These are phyloP conservation scores for Drymonia ruficornis DNA, from an alignment of 2,888 invertebrate species.

Conservation along the genomic window DNA sequence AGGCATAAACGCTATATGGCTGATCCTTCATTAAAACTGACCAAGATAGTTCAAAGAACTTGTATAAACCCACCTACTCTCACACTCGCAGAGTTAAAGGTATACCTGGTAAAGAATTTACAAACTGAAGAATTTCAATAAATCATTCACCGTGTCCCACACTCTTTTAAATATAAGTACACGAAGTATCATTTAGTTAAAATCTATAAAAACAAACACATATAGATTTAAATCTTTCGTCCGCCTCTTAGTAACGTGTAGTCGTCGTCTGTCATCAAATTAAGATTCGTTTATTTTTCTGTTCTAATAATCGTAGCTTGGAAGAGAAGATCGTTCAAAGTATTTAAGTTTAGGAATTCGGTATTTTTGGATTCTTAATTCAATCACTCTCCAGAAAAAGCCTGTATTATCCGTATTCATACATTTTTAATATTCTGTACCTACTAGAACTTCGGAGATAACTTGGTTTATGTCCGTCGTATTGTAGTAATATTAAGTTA, in stretches of 20 bases:
- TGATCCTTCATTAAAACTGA: neutral
- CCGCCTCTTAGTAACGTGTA: constrained; percentile 24
- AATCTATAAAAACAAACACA: constrained; percentile 19
- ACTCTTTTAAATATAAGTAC: constrained; percentile 6
- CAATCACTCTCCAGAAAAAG: neutral
- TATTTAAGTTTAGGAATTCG: constrained; percentile 2
- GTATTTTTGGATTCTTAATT: neutral
- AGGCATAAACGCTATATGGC: neutral
- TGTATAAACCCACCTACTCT: no score
- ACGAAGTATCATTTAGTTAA: constrained; percentile 11
- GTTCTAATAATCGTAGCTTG: constrained; percentile 10
- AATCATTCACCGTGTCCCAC: neutral
- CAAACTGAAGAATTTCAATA: neutral
- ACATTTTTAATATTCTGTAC: no score
- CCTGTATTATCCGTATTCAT: no score
- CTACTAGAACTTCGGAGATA: neutral
- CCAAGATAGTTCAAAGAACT: neutral
- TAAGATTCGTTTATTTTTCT: constrained; percentile 29
- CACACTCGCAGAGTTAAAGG: no score
- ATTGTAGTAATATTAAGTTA: no score
- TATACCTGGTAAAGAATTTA: neutral
- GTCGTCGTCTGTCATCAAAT: constrained; percentile 44
- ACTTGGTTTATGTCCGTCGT: no score
- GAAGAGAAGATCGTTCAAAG: constrained; percentile 5
- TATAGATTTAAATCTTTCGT: constrained; percentile 38